Evolutionary conservation across 64 coral and sea anemone species (phyloP).

Genomic region (Hydrozoanthus tunicans): DNA sequence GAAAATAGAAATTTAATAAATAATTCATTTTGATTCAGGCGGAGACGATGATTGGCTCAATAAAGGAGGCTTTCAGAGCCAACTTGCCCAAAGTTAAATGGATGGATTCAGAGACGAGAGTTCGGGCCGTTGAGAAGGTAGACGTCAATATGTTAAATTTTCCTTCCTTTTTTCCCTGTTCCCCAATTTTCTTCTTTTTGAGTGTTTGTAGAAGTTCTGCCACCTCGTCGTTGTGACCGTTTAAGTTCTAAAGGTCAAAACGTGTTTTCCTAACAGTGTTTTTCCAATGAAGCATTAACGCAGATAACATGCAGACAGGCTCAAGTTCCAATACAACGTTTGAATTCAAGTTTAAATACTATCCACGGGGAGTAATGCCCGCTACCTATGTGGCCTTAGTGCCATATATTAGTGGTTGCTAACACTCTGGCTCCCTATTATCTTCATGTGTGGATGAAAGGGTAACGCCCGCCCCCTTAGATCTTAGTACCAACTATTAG

Average conservation of each 20-base stretch:
- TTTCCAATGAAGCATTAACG: too few species aligned
- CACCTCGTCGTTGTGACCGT: not conserved
- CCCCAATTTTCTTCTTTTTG: not conserved
- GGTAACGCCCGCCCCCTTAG: too few species aligned
- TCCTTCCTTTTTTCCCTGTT: not conserved
- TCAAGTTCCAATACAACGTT: too few species aligned
- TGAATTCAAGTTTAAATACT: too few species aligned
- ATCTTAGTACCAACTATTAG: too few species aligned
- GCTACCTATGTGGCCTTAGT: too few species aligned
- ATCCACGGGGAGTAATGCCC: too few species aligned
- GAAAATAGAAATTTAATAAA: too few species aligned
- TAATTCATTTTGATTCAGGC: slow-evolving; percentile 52
- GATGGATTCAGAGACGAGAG: slow-evolving; percentile 92
- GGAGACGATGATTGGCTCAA: slow-evolving; percentile 76
- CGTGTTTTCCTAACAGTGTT: not conserved
- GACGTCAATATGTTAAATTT: not conserved
- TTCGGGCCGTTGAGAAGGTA: slow-evolving; percentile 83
- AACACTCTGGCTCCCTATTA: too few species aligned
- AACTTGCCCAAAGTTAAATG: slow-evolving; percentile 81
- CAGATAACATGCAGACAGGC: too few species aligned
- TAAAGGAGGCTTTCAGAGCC: slow-evolving; percentile 75
- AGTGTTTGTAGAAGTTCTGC: not conserved
- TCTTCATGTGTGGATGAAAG: too few species aligned
- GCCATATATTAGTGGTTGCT: too few species aligned
- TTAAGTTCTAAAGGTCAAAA: not conserved